Conservation (phyloP, 2,888 invertebrate genomes). For the Caenorhabditis sulstoni region DNA sequence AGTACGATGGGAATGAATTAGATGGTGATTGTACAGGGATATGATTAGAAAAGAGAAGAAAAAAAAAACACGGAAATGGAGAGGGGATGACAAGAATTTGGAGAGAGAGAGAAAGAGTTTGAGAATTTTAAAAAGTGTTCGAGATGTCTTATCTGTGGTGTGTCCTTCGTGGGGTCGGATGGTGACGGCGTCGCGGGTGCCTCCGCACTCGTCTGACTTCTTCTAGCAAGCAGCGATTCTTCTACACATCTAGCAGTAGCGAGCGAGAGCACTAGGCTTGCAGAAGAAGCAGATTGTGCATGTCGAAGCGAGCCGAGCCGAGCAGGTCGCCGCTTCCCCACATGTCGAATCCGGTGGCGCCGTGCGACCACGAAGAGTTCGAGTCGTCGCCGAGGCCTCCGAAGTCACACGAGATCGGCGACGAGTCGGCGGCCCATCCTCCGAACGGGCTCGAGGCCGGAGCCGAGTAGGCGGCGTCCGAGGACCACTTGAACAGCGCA, state of each 20-base stretch:
- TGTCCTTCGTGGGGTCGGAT: constrained; percentile 48
- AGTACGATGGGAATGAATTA: constrained; percentile 18
- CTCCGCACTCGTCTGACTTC: constrained; percentile 22
- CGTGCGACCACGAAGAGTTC: constrained; percentile 46
- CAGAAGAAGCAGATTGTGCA: constrained; percentile 64
- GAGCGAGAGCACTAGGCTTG: constrained; percentile 55
- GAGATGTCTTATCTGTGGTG: constrained; percentile 36
- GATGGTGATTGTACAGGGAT: constrained; percentile 50
- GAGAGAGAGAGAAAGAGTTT: constrained; percentile 25
- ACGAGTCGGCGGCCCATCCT: constrained; percentile 32
- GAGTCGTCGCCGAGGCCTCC: constrained; percentile 34
- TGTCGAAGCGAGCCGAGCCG: constrained; percentile 62
- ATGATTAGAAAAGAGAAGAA: constrained; percentile 10
- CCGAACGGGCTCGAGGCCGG: constrained; percentile 36
- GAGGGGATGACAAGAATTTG: constrained; percentile 56
- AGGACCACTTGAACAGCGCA: constrained; percentile 56
- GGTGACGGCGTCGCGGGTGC: constrained; percentile 16
- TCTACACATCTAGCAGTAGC: too few species aligned
- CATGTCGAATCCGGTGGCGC: constrained; percentile 54
- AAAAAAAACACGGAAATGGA: too few species aligned
- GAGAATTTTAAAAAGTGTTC: constrained; percentile 29
- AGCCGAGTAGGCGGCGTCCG: constrained; percentile 37
- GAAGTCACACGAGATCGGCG: constrained; percentile 21
- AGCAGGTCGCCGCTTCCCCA: constrained; percentile 57
- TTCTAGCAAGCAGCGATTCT: constrained; percentile 5